Evolutionary conservation across 1,140 invertebrate species (phyloP).

Genomic region (Tetramorium alpestre): DNA sequence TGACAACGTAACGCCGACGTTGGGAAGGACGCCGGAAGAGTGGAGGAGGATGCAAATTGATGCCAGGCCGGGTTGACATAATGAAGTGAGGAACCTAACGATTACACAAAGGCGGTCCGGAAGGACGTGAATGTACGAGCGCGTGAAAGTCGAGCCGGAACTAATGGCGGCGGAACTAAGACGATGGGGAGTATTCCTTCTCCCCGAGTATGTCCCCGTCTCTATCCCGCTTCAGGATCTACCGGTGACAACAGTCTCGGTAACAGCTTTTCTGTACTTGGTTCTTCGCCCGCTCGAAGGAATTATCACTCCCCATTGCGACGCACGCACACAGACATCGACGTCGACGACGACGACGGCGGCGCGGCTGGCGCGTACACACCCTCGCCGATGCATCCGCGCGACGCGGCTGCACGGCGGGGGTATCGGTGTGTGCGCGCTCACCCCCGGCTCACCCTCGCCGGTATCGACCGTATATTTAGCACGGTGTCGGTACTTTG

Average conservation of each 20-base stretch:
- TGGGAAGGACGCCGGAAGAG: not conserved
- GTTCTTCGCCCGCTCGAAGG: constrained; percentile 66
- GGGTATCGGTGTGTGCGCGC: not conserved
- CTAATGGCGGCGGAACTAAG: constrained; percentile 65
- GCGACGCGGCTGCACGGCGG: not conserved
- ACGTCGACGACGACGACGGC: too few relatives aligned
- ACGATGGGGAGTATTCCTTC: constrained; percentile 68
- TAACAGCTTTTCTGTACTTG: constrained; percentile 70
- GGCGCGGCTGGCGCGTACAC: not conserved
- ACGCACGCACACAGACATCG: not conserved
- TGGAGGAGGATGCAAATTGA: constrained; percentile 16
- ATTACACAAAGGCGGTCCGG: constrained; percentile 64
- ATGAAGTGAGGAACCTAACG: constrained; percentile 70
- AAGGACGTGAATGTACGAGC: constrained; percentile 31
- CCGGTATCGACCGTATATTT: constrained; percentile 77
- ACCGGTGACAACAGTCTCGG: constrained; percentile 69
- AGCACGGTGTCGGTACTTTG: constrained; percentile 80
- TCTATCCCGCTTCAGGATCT: constrained; percentile 33
- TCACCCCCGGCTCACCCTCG: constrained; percentile 44
- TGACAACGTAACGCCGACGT: not conserved
- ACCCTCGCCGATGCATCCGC: not conserved
- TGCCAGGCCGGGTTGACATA: constrained; percentile 15
- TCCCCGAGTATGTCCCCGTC: constrained; percentile 57
- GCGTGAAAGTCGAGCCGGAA: constrained; percentile 68
- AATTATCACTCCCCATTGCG: constrained; percentile 67